Evolutionary conservation across 2,113 vertebrate species (phyloP).

Genomic region (Ellobius talpinus): DNA sequence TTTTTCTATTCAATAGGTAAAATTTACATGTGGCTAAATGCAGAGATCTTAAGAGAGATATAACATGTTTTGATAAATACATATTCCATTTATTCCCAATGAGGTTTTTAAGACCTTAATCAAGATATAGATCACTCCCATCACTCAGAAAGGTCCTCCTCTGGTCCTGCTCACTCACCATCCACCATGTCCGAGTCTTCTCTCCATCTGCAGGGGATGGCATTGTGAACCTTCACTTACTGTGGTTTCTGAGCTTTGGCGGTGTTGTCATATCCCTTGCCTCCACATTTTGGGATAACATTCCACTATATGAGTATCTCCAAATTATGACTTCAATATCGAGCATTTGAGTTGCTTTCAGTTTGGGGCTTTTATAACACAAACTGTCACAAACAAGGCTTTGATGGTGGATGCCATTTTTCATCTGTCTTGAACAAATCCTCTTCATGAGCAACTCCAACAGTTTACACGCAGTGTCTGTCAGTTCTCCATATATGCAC

Average conservation of each 20-base stretch:
- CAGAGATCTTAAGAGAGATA: slow-evolving; percentile 2
- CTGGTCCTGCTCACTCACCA: neutral
- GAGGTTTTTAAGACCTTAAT: neutral
- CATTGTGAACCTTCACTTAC: neutral
- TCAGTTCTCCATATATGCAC: neutral
- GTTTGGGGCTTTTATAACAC: neutral
- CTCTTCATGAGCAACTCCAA: neutral
- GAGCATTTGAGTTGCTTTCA: neutral
- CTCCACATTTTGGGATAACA: neutral
- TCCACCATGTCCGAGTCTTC: neutral
- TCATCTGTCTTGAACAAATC: slow-evolving; percentile 23
- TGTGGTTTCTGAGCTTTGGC: neutral
- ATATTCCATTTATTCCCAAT: neutral
- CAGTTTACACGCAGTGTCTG: neutral
- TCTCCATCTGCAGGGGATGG: neutral
- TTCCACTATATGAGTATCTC: neutral
- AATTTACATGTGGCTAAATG: slow-evolving; percentile 56
- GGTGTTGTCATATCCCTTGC: neutral
- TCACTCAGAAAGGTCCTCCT: neutral
- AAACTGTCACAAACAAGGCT: neutral
- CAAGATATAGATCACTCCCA: neutral
- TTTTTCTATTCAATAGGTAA: neutral
- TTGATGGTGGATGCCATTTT: neutral
- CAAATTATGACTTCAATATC: neutral
- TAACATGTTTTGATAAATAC: slow-evolving; percentile 58